Evolutionary conservation across 2,888 invertebrate genomes (phyloP).

Genomic region (Tipula helvola): DNA sequence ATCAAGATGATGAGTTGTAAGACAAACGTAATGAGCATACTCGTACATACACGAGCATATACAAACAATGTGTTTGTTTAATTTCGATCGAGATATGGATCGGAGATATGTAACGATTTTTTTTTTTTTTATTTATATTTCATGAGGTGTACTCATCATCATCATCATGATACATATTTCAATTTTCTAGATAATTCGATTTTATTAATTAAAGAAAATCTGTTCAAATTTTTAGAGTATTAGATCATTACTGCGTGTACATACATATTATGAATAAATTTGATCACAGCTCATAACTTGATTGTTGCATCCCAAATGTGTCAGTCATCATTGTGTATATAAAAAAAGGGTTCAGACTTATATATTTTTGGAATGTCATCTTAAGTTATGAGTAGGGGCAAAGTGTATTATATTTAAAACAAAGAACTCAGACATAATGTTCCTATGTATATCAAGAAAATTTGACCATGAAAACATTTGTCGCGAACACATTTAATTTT

Average conservation of each 20-base stretch:
- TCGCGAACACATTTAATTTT: not conserved
- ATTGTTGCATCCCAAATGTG: not conserved
- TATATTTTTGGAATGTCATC: not conserved
- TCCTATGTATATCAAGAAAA: not conserved
- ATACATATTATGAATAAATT: not conserved
- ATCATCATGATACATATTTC: not conserved
- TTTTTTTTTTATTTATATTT: not conserved
- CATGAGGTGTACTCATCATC: not conserved
- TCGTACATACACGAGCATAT: not conserved
- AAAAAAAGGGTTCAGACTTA: not conserved
- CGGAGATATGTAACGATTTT: not conserved
- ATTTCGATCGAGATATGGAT: not conserved
- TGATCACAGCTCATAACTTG: not conserved
- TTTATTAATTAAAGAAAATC: not conserved
- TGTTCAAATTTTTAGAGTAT: not conserved
- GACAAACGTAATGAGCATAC: not conserved
- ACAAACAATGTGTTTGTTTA: not conserved
- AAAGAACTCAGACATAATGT: not conserved
- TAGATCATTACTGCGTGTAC: not conserved
- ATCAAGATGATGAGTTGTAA: not conserved
- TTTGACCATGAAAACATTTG: not conserved
- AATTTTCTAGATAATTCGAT: not conserved
- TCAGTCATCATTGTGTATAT: not conserved
- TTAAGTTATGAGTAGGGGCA: not conserved
- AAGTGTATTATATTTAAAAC: not conserved